Percentiles rank a stretch among this genome's conserved stretches.
These are phyloP conservation scores for Tricholauxania praeusta DNA, from an alignment of 2,888 invertebrate species.

Conservation along the genomic window DNA sequence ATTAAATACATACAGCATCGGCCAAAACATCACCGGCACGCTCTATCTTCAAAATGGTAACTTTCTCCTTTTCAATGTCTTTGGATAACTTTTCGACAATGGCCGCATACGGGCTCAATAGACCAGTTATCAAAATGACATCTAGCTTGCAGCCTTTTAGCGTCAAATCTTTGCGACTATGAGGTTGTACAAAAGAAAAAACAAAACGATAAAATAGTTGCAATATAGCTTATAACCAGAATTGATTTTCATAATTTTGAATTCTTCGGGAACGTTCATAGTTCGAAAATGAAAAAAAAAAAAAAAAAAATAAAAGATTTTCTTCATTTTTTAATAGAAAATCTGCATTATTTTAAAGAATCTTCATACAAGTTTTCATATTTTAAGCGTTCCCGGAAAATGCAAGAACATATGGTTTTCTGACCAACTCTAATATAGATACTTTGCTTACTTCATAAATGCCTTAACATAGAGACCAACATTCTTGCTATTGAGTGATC, in stretches of 20 bases:
- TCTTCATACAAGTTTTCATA: no score
- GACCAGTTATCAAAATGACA: slow-evolving; percentile 84
- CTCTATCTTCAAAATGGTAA: slow-evolving; percentile 87
- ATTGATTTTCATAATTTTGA: not conserved
- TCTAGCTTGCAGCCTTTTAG: slow-evolving; percentile 81
- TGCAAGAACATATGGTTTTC: no score
- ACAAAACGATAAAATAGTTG: not conserved
- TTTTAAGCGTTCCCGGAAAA: no score
- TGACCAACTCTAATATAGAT: no score
- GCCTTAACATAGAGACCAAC: slow-evolving; percentile 85
- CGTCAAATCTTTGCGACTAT: slow-evolving; percentile 79
- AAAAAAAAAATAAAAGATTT: no score
- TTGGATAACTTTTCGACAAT: slow-evolving; percentile 85
- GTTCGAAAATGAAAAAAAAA: no score
- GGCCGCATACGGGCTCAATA: slow-evolving; percentile 81
- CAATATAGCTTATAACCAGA: not conserved
- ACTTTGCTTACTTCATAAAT: slow-evolving; percentile 79
- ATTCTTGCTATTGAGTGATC: slow-evolving; percentile 83
- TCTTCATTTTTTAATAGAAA: no score
- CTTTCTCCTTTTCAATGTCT: slow-evolving; percentile 83
- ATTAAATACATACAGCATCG: slow-evolving; percentile 76
- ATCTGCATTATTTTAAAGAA: no score
- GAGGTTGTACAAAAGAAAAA: slow-evolving; percentile 2
- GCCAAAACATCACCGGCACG: slow-evolving; percentile 88
- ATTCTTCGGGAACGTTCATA: no score